Percentiles rank a stretch among this genome's conserved stretches.
Conservation (phyloP, 2,888 invertebrate genomes). For the Tineola bisselliella region DNA sequence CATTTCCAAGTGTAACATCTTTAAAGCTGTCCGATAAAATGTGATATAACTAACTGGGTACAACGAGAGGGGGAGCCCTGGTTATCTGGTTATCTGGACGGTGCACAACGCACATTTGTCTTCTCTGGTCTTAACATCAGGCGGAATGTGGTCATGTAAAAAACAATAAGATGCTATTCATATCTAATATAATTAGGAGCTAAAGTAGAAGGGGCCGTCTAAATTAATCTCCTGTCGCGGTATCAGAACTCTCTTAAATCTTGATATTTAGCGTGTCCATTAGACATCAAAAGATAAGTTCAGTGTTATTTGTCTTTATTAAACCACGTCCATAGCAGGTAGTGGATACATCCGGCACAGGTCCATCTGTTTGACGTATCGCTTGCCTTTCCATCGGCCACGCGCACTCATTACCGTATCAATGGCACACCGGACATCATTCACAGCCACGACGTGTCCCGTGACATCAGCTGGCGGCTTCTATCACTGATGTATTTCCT, state of each 20-base stretch:
- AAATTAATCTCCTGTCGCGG: constrained; percentile 2
- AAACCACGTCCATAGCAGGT: not conserved
- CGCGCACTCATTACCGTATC: constrained; percentile 6
- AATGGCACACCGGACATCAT: constrained; percentile 5
- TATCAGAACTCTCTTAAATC: not conserved
- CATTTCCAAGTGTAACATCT: too few relatives aligned
- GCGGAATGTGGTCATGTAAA: too few relatives aligned
- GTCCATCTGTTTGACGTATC: not conserved
- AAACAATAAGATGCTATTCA: not conserved
- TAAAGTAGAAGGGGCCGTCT: not conserved
- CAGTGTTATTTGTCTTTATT: constrained; percentile 1
- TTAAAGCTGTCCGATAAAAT: too few relatives aligned
- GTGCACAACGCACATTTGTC: too few relatives aligned
- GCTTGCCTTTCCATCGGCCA: not conserved
- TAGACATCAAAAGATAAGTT: not conserved
- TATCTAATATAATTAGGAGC: too few relatives aligned
- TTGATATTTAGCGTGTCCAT: not conserved
- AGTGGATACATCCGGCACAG: not conserved
- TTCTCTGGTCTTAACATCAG: too few relatives aligned
- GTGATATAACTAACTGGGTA: too few relatives aligned
- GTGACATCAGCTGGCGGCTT: constrained; percentile 5
- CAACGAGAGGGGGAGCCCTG: too few relatives aligned
- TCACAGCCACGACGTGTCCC: not conserved
- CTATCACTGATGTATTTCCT: constrained; percentile 4
- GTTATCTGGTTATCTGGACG: too few relatives aligned